phyloP scores from a whole-genome alignment of 2,113 vertebrate genomes.

The Bucco capensis region DNA sequence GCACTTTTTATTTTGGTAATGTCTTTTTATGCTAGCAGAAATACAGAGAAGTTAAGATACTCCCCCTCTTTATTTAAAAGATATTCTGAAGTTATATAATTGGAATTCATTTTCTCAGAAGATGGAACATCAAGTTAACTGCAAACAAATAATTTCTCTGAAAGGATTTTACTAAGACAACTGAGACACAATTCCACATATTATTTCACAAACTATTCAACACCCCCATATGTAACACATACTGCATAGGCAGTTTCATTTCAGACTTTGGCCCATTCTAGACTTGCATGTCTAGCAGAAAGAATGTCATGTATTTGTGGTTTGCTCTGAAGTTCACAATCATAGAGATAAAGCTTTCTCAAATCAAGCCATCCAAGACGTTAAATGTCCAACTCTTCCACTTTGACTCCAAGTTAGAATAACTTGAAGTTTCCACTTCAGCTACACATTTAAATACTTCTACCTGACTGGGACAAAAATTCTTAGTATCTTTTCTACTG shows the following conservation, averaged over 20 bases:
- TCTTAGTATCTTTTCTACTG: not conserved
- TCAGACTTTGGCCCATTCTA: not conserved
- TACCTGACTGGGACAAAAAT: not conserved
- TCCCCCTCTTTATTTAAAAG: not conserved
- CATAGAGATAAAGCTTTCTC: not conserved
- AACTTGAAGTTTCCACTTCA: not conserved
- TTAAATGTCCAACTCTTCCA: not conserved
- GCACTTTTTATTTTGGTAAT: not conserved
- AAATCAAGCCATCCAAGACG: not conserved
- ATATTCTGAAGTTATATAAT: not conserved
- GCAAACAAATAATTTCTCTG: not conserved
- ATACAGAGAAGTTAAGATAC: not conserved
- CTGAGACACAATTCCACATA: not conserved
- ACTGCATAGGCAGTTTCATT: not conserved
- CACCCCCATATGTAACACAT: not conserved
- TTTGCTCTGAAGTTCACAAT: not conserved
- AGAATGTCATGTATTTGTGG: not conserved
- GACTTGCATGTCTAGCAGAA: not conserved
- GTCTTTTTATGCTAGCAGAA: not conserved
- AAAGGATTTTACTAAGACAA: not conserved
- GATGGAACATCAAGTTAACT: not conserved
- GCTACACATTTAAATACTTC: not conserved
- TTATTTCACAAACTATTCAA: not conserved
- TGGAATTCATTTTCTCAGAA: not conserved
- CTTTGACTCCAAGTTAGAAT: not conserved